Conservation (phyloP, 2,888 invertebrate species). For the Meganola albula region DNA sequence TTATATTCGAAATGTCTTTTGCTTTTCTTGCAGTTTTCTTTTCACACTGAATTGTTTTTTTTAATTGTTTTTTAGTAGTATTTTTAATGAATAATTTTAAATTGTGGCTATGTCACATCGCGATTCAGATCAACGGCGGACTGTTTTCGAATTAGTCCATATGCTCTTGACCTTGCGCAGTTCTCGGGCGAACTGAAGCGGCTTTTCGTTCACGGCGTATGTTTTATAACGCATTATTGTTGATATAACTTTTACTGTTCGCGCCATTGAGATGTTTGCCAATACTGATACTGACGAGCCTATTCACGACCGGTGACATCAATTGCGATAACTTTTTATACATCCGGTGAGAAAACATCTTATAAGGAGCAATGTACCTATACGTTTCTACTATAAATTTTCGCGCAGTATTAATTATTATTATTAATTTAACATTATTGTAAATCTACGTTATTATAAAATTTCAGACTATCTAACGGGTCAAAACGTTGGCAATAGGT, state of each 20-base stretch:
- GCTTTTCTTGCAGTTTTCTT: too few species aligned
- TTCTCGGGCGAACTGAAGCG: conserved; percentile 62
- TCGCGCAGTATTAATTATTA: too few species aligned
- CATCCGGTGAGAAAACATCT: too few species aligned
- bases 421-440: too few species aligned
- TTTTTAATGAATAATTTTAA: conserved; percentile 23
- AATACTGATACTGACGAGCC: conserved; percentile 20
- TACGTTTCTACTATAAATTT: too few species aligned
- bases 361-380: too few species aligned
- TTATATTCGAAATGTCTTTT: conserved; percentile 65
- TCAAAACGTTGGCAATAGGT: too few species aligned
- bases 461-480: too few species aligned
- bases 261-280: too few species aligned
- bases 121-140: conserved; percentile 48
- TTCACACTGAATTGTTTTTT: conserved; percentile 8
- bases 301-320: conserved; percentile 11
- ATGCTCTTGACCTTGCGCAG: conserved; percentile 71
- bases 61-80: conserved; percentile 17
- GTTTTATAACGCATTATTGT: conserved; percentile 73
- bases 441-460: too few species aligned
- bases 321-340: too few species aligned
- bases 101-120: conserved; percentile 48
- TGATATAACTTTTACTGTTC: conserved; percentile 67
- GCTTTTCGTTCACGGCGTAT: conserved; percentile 56
- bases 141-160: conserved; percentile 61